These are phyloP conservation scores for Datnioides undecimradiatus DNA, from an alignment of 2,113 vertebrate species.

Conservation along the genomic window DNA sequence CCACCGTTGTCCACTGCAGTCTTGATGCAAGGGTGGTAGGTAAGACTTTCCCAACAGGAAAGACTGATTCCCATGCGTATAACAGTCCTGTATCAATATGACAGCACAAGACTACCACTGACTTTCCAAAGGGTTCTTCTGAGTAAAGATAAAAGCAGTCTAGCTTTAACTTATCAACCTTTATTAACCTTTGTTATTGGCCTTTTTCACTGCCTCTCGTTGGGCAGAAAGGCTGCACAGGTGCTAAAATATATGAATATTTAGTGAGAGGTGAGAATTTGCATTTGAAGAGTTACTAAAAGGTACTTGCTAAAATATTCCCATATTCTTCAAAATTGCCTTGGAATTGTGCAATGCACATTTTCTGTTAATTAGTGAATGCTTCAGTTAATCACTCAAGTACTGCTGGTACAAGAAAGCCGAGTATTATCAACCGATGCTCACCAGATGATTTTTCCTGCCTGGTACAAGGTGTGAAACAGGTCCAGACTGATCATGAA, in stretches of 20 bases:
- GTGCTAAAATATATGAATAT: neutral
- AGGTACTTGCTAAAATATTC: slow-evolving; percentile 19
- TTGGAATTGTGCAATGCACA: fast-evolving
- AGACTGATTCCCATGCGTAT: slow-evolving; percentile 11
- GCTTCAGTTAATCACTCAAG: neutral
- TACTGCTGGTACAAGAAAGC: neutral
- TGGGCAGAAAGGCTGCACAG: neutral
- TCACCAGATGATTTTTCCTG: neutral
- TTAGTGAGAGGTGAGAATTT: neutral
- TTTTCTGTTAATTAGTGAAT: neutral
- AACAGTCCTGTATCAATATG: neutral
- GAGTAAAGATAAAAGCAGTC: neutral
- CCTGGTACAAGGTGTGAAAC: neutral
- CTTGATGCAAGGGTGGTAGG: neutral
- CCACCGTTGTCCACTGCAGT: neutral
- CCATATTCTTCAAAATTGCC: neutral
- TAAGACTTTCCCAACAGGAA: slow-evolving; percentile 4
- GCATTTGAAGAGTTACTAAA: neutral
- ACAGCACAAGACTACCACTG: neutral
- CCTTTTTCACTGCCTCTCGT: neutral
- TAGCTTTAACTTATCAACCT: neutral
- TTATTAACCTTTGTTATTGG: neutral
- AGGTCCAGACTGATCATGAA: too few relatives aligned
- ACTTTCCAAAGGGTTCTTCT: neutral
- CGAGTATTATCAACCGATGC: neutral